Percentiles rank a stretch among this genome's conserved stretches.
These are phyloP conservation scores for Drepanosiphum platanoidis DNA, from an alignment of 2,888 invertebrate species.

Conservation along the genomic window DNA sequence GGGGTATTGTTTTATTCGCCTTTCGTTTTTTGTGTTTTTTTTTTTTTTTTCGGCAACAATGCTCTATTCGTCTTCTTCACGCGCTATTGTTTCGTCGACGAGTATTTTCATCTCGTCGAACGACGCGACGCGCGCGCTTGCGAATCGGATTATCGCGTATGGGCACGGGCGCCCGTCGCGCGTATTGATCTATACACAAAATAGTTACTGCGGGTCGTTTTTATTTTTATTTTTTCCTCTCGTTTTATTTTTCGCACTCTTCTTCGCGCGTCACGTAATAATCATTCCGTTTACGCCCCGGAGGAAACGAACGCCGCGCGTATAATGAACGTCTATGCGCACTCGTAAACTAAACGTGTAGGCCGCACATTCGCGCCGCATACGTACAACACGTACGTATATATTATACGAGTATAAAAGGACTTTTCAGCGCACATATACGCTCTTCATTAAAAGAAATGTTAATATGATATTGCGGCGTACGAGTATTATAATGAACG, in stretches of 20 bases:
- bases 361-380: too few relatives aligned
- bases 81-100: not conserved
- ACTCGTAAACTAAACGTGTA: not conserved
- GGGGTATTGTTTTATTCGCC: not conserved
- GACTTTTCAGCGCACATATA: not conserved
- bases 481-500: too few relatives aligned
- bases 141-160: not conserved
- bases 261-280: not conserved
- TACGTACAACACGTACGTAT: not conserved
- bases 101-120: not conserved
- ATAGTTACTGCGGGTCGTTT: not conserved
- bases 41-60: not conserved
- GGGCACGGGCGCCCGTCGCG: not conserved
- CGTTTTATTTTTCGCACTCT: not conserved
- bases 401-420: not conserved
- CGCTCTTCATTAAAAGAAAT: too few relatives aligned
- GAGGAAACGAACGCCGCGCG: not conserved
- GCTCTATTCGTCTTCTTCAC: not conserved
- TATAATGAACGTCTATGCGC: not conserved
- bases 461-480: too few relatives aligned
- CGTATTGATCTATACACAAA: not conserved
- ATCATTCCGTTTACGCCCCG: not conserved
- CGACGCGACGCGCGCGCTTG: too few relatives aligned
- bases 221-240: not conserved
- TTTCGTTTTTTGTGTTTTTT: not conserved